Percentiles rank a stretch among this genome's conserved stretches.
Evolutionary conservation across 2,888 invertebrate genomes (phyloP).

Genomic region (Prostheceraeus crozeri): DNA sequence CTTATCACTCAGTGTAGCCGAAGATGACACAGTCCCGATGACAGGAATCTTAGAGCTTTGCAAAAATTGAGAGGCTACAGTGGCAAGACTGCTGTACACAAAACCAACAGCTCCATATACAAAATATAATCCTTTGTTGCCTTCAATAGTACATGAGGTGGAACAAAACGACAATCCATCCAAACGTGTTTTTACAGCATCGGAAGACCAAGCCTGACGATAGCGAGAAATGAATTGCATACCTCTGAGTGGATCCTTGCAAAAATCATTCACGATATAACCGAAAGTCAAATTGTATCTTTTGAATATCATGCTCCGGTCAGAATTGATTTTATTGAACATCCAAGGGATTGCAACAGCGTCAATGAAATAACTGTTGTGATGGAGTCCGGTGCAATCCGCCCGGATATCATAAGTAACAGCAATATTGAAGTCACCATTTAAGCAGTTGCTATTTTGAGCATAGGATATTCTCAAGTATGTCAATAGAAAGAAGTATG

Average conservation of each 20-base stretch:
- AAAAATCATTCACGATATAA: slow-evolving; percentile 4
- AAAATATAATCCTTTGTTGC: slow-evolving; percentile 10
- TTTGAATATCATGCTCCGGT: background rate
- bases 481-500: too few relatives aligned
- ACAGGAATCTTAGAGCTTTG: slow-evolving; percentile 1
- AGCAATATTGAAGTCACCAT: too few relatives aligned
- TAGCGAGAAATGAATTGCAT: too few relatives aligned
- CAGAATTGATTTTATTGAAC: background rate
- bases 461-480: too few relatives aligned
- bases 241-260: background rate
- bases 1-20: slow-evolving; percentile 15
- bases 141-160: background rate
- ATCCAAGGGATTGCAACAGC: background rate
- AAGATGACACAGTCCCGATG: slow-evolving; percentile 2
- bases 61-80: slow-evolving; percentile 13
- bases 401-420: too few relatives aligned
- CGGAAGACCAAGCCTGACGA: background rate
- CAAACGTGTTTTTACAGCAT: background rate
- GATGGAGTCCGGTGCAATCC: too few relatives aligned
- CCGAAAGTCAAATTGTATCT: slow-evolving; percentile 10
- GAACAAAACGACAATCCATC: too few relatives aligned
- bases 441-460: too few relatives aligned
- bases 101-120: slow-evolving; percentile 11
- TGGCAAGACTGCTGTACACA: background rate
- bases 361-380: too few relatives aligned